These are phyloP conservation scores for Diloba caeruleocephala DNA, from an alignment of 2,888 invertebrate species.

Conservation along the genomic window DNA sequence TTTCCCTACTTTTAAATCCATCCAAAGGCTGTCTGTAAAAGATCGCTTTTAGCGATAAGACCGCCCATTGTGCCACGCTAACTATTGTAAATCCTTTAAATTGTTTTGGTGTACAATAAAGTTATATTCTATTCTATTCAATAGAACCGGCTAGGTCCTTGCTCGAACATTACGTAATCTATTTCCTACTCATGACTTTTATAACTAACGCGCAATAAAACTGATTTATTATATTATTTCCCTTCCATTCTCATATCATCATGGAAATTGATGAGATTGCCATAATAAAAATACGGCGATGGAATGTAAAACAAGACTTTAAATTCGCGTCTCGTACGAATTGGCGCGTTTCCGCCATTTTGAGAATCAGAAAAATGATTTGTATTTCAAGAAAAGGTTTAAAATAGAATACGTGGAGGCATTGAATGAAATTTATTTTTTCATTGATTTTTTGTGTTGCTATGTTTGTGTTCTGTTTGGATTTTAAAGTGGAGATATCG, in stretches of 20 bases:
- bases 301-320: conserved; percentile 48
- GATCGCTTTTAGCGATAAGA: no score
- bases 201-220: conserved; percentile 36
- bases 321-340: conserved; percentile 49
- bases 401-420: conserved; percentile 32
- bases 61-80: no score
- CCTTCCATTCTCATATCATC: conserved; percentile 40
- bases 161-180: conserved; percentile 8
- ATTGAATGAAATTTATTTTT: conserved; percentile 30
- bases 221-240: conserved; percentile 40
- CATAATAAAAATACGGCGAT: conserved; percentile 26
- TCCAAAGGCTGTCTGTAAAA: no score
- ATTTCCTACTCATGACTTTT: conserved; percentile 18
- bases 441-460: conserved; percentile 11
- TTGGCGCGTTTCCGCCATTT: conserved; percentile 46
- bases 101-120: no score
- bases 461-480: no score
- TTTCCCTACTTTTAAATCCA: no score
- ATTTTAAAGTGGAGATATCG: no score
- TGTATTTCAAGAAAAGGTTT: conserved; percentile 32
- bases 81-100: no score
- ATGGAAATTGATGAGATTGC: conserved; percentile 48
- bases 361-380: conserved; percentile 50
- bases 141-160: conserved; percentile 10
- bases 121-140: conserved; percentile 1